A percentile compares a stretch with the other conserved stretches of the same genome.
phyloP scores from a whole-genome alignment of 2,888 invertebrate species.

The Listrodromus nycthemerus region DNA sequence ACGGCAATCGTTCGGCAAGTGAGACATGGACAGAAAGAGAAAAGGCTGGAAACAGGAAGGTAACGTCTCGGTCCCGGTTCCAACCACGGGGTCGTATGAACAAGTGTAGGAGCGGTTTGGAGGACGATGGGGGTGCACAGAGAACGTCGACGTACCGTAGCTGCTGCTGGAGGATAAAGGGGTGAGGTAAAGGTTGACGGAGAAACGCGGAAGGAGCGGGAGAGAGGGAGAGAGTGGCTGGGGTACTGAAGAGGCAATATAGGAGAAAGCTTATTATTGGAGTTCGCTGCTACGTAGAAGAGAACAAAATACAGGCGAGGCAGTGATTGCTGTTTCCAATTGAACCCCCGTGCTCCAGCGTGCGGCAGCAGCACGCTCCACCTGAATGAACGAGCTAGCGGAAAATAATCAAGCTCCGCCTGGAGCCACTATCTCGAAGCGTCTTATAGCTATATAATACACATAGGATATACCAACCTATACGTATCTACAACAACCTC shows the following conservation, averaged over 20 bases:
- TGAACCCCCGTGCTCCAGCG: conserved; percentile 79
- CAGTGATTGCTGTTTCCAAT: conserved; percentile 85
- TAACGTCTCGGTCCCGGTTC: conserved; percentile 65
- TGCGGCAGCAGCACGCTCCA: conserved; percentile 80
- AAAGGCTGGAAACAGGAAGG: conserved; percentile 79
- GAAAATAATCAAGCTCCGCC: conserved; percentile 85
- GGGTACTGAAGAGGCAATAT: conserved; percentile 83
- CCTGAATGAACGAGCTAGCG: conserved; percentile 84
- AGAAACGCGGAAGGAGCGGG: conserved; percentile 57
- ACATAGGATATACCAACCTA: conserved; percentile 71
- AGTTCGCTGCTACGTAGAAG: conserved; percentile 81
- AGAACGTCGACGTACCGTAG: conserved; percentile 66
- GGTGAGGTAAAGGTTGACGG: conserved; percentile 53
- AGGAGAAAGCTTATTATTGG: conserved; percentile 85
- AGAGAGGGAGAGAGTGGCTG: conserved; percentile 25
- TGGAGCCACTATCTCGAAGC: conserved; percentile 81
- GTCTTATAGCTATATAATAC: conserved; percentile 61
- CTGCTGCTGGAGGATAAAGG: conserved; percentile 55
- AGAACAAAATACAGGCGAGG: conserved; percentile 84
- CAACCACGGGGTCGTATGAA: conserved; percentile 65
- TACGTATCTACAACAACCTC: conserved; percentile 66
- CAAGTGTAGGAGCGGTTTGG: conserved; percentile 69
- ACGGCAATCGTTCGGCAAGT: conserved; percentile 73
- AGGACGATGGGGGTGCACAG: conserved; percentile 68
- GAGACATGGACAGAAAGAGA: conserved; percentile 49